Base-by-base conservation (phyloP, 2,113 vertebrate species). In the Ancistrus triradiatus region DNA sequence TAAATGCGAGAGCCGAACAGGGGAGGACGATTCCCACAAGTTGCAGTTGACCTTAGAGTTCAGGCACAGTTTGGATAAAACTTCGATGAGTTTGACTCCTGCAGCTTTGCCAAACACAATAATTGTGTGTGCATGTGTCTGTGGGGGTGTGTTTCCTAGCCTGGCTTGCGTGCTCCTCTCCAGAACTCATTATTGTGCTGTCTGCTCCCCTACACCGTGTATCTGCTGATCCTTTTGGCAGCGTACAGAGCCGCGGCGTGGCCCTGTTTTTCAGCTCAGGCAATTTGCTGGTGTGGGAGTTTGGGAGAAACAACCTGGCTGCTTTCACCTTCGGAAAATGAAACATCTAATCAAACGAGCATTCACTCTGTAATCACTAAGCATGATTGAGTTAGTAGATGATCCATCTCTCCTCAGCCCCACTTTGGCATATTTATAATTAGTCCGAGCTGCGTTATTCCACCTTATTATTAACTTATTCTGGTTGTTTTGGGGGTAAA, bases 351-450 rank as follows among this genome's bases (percentile, higher is more conserved):
- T 85, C 75, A 76, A 75, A 81, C 83, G 70, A 81, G 42, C 68
- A 50, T 59, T 72, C 57, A 43, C 68, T 33, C 66, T 73, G 28
- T 69, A 79, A 87, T 84, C 70, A 73, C 72, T 68, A 51, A 80
- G 65, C 76, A 75, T 80, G 81, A 83, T 86, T 84, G 82, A 76
- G 69, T 83, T 83, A 83, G n/a, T 75, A 79, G 83, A 82, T 37
- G 47, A 80, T 84, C 77, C 73, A 73, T 82, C 72, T 62, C 56
- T 68, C 61, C 62, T 70, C 49, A 27, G 68, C 53, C 68, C 50
- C 71, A 61, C 63, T 62, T 68, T 73, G 73, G 76, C 78, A 77
- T 80, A 66, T 81, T 83, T 83, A n/a, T n/a, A n/a, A n/a, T n/a
- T n/a, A n/a, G n/a, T n/a, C n/a, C n/a, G n/a, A n/a, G n/a, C n/a